Evolutionary conservation across 2,797 vertebrate genomes (phyloP).

Genomic region (Peromyscus attwateri): DNA sequence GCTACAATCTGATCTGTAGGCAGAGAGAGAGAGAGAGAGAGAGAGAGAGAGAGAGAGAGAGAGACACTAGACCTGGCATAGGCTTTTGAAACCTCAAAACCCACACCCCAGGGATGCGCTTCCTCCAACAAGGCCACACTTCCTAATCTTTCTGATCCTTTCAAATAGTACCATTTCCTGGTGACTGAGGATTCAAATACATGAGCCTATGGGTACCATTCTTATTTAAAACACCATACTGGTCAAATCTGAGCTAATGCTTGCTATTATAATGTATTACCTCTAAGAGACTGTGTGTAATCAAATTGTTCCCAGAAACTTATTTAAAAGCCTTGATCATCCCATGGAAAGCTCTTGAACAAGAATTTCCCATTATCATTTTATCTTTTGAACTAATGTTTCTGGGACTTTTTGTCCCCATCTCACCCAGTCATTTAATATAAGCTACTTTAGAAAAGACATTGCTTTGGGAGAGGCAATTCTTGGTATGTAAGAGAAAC

Average conservation of each 20-base stretch:
- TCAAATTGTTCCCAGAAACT: neutral
- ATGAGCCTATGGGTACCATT: neutral
- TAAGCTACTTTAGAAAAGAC: neutral
- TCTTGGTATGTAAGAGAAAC: neutral
- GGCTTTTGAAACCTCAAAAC: neutral
- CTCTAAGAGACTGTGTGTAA: neutral
- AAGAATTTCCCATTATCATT: neutral
- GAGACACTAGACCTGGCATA: neutral
- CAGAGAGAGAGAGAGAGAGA: neutral
- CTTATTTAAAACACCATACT: neutral
- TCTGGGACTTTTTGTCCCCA: neutral
- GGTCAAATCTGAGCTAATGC: neutral
- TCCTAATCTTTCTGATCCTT: neutral
- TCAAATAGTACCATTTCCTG: neutral
- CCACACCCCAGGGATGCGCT: neutral
- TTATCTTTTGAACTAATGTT: conserved; percentile 20
- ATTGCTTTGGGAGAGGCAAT: neutral
- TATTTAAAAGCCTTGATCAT: conserved; percentile 23
- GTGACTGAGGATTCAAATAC: neutral
- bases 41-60: neutral
- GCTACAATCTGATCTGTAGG: neutral
- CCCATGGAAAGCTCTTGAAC: neutral
- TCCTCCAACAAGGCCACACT: neutral
- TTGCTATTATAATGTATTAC: neutral
- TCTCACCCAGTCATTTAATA: neutral